These are phyloP conservation scores for Smutsia temminckii DNA, from an alignment of 2,797 vertebrate species.

Conservation along the genomic window DNA sequence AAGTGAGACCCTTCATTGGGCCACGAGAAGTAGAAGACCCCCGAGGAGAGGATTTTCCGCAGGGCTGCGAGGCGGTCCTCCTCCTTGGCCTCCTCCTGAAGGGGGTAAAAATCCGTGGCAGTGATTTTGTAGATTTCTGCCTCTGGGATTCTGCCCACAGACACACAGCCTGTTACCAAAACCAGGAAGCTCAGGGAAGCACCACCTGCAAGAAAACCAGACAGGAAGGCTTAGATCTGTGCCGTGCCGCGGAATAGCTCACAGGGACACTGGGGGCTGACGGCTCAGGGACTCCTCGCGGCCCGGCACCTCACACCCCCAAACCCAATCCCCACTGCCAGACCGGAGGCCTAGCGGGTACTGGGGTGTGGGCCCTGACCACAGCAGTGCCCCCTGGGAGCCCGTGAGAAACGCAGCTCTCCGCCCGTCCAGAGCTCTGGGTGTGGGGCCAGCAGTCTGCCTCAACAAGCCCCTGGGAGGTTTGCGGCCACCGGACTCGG, in stretches of 20 bases:
- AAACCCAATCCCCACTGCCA: too few species aligned
- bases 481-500: neutral
- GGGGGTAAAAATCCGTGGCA: slow-evolving; percentile 86
- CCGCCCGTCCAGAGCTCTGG: accelerated
- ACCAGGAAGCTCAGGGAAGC: slow-evolving; percentile 86
- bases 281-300: too few species aligned
- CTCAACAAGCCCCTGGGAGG: neutral
- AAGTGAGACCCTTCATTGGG: slow-evolving; percentile 85
- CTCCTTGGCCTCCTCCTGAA: slow-evolving; percentile 86
- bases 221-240: neutral
- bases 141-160: slow-evolving; percentile 87
- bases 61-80: slow-evolving; percentile 85
- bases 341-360: too few species aligned
- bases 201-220: slow-evolving; percentile 80
- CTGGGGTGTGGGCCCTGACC: neutral
- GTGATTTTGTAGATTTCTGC: slow-evolving; percentile 89
- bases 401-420: neutral
- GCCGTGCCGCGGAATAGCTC: neutral
- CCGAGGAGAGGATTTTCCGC: slow-evolving; percentile 87
- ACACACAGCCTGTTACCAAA: slow-evolving; percentile 87
- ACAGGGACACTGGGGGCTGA: too few species aligned
- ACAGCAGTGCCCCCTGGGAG: neutral
- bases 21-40: slow-evolving; percentile 88
- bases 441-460: too few species aligned
- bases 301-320: too few species aligned